phyloP scores from a whole-genome alignment of 2,888 invertebrate genomes.

The Euclidia mi region DNA sequence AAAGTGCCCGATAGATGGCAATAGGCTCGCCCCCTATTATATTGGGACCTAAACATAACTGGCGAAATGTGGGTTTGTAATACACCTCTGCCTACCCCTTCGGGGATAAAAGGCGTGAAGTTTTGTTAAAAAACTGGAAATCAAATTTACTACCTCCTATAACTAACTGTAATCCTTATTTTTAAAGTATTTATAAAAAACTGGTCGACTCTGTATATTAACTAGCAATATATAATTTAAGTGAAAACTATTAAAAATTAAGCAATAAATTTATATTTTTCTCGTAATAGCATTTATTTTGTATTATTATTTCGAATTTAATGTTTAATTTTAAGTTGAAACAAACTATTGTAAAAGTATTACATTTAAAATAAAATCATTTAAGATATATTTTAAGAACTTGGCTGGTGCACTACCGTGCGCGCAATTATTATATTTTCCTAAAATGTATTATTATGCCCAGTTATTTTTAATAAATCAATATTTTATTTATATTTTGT shows the following conservation, averaged over 20 bases:
- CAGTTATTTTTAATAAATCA: constrained; percentile 12
- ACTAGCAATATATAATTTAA: background rate
- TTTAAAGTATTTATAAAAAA: constrained; percentile 39
- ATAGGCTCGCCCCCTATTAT: too few relatives aligned
- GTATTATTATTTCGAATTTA: constrained; percentile 36
- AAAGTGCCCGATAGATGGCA: too few relatives aligned
- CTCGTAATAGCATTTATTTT: constrained; percentile 37
- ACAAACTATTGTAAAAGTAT: constrained; percentile 5
- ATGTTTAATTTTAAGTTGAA: constrained; percentile 7
- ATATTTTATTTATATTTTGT: constrained; percentile 10
- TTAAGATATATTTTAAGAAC: constrained; percentile 1
- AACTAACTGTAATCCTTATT: background rate
- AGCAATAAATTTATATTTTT: too few relatives aligned
- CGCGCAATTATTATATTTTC: background rate
- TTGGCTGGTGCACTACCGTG: background rate
- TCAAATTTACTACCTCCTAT: too few relatives aligned
- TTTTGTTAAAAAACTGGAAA: too few relatives aligned
- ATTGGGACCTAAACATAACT: too few relatives aligned
- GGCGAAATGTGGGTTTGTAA: too few relatives aligned
- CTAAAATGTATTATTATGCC: constrained; percentile 12
- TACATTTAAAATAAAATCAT: background rate
- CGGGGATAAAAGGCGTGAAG: too few relatives aligned
- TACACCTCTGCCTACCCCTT: too few relatives aligned
- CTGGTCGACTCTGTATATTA: constrained; percentile 42
- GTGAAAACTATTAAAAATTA: constrained; percentile 8